Conservation (phyloP, 2,113 vertebrate genomes). For the Lucifuga dentata region DNA sequence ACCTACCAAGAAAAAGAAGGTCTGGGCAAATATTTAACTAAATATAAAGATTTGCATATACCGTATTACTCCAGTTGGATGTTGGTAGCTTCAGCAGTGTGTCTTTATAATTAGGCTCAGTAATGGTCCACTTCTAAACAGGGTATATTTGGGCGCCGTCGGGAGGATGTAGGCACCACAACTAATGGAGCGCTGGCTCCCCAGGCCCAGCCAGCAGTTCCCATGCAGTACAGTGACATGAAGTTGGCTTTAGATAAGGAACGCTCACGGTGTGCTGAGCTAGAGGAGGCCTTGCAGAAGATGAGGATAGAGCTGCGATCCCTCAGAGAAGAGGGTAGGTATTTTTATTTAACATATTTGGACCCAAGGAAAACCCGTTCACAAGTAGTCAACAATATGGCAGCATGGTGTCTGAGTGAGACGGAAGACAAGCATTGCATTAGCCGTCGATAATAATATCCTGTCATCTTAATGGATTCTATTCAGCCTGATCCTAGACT, state of each 20-base stretch:
- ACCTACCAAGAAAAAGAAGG: conserved; percentile 99
- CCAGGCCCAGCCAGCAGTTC: conserved; percentile 81
- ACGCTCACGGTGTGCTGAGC: conserved; percentile 93
- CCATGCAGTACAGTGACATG: conserved; percentile 97
- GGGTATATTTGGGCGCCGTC: conserved; percentile 97
- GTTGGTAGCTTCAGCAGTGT: not conserved
- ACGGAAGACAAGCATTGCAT: no score
- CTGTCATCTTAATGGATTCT: not conserved
- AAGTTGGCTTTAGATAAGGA: conserved; percentile 97
- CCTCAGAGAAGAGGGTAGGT: conserved; percentile 93
- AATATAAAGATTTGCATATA: not conserved
- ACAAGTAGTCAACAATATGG: no score
- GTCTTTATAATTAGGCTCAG: not conserved
- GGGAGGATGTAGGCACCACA: conserved; percentile 88
- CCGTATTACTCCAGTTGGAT: not conserved
- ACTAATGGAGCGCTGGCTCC: conserved; percentile 73
- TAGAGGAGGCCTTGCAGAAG: conserved; percentile 98
- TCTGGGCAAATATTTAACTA: conserved; percentile 60
- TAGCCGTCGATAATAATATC: not conserved
- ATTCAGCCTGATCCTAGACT: no score
- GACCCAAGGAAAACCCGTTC: no score
- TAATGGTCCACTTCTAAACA: conserved; percentile 78
- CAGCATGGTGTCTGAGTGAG: no score
- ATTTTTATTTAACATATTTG: no score
- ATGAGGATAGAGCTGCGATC: conserved; percentile 96